Evolutionary conservation across 2,797 vertebrate genomes (phyloP), one percentile per base, ranked within the genome.

Genomic region (Aeoliscus strigatus): DNA sequence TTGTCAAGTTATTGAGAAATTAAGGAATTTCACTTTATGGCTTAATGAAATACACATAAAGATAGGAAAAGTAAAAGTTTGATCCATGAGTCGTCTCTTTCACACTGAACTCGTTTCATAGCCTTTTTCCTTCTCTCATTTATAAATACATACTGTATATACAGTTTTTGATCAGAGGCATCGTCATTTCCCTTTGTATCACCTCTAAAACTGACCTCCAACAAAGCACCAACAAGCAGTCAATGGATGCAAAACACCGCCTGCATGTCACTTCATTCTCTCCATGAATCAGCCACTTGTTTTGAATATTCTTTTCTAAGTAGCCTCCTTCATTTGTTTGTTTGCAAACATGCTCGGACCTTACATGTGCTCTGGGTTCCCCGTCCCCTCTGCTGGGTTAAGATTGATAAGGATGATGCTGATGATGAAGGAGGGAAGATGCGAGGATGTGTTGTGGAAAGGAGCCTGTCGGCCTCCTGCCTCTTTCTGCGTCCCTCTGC

Each of bases 241-340:
- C 11, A 13, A 9, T 21, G 23, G 29, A 45, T 37, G 9, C 17
- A 46, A 37, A 44, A 33, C 30, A 7, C n/a, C 11, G 15, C 21
- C 16, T 37, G 33, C 8, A 14, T 48, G 17, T 24, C 39, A 10
- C 30, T 35, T 33, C 14, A 23, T 52, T 18, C 49, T 47, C 51
- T 38, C 14, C 46, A 43, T 37, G 5, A 32, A 26, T 50, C 37
- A 23, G 26, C 60, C 66, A 26, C 28, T 5, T 0, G 44, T 34
- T 83, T 82, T 78, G 65, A 80, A 75, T 75, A 50, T 35, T n/a
- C 15, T 32, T 66, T 58, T 65, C 39, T 28, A 61, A 77, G 46
- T 40, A 46, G 45, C 56, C 47, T 7, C 41, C 67, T 37, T 67
- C 58, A 75, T 77, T 81, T 80, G 80, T 42, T 64, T 77, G 51